Percentiles rank a stretch among this genome's conserved stretches.
These are phyloP conservation scores for Serranus cabrilla DNA, from an alignment of 2,797 vertebrate genomes.

Conservation along the genomic window DNA sequence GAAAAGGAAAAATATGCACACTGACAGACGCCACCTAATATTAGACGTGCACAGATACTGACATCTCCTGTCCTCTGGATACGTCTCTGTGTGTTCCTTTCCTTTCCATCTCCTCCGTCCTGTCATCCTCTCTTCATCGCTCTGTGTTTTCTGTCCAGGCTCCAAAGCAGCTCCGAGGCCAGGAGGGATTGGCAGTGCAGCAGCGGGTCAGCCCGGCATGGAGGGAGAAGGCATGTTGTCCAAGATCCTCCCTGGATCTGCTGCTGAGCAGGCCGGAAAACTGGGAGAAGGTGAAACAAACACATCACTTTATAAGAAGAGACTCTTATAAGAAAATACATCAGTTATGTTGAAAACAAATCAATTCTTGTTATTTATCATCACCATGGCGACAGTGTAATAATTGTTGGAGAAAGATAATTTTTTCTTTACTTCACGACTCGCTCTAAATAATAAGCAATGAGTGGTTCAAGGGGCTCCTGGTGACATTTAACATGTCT, in stretches of 20 bases:
- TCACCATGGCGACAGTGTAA: not conserved
- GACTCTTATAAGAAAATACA: not conserved
- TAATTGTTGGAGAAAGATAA: not conserved
- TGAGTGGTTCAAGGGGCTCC: not conserved
- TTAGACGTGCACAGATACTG: not conserved
- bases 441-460: not conserved
- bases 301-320: not conserved
- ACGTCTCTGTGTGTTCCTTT: not conserved
- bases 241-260: slow-evolving; percentile 95
- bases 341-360: not conserved
- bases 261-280: slow-evolving; percentile 98
- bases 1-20: not conserved
- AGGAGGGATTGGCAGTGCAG: slow-evolving; percentile 86
- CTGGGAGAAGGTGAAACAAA: slow-evolving; percentile 92
- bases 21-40: not conserved
- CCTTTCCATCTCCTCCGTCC: not conserved
- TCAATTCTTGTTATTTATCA: not conserved
- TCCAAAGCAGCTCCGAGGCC: slow-evolving; percentile 88
- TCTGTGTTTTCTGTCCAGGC: slow-evolving; percentile 76
- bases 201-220: slow-evolving; percentile 87
- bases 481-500: too few relatives aligned
- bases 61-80: not conserved
- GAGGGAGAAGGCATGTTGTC: slow-evolving; percentile 95
- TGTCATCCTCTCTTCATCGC: not conserved
- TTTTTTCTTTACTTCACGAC: not conserved